phyloP scores from a whole-genome alignment of 2,888 invertebrate species.

The Mesochorus sp. region DNA sequence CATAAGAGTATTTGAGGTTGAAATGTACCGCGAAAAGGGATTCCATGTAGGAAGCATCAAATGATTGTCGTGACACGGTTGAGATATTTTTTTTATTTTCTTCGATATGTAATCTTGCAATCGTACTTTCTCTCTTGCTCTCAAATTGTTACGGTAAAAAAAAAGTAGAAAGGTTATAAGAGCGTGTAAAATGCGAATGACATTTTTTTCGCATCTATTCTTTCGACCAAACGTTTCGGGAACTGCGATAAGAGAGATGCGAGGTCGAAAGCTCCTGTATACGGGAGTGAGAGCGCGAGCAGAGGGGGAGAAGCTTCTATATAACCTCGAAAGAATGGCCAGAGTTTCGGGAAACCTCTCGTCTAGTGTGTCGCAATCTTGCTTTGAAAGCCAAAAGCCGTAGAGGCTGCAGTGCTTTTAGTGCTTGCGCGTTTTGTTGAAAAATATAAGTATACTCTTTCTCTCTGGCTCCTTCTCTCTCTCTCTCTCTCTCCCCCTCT shows the following conservation, averaged over 20 bases:
- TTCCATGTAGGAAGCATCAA: too few species aligned
- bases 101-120: too few species aligned
- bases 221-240: constrained; percentile 5
- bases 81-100: too few species aligned
- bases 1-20: too few species aligned
- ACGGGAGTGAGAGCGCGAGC: background rate
- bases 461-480: too few species aligned
- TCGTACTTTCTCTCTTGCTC: too few species aligned
- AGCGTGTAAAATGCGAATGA: background rate
- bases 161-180: background rate
- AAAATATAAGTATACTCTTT: constrained; percentile 39
- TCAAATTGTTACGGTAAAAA: background rate
- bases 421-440: constrained; percentile 66
- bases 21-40: too few species aligned
- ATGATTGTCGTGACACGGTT: too few species aligned
- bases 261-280: constrained; percentile 34
- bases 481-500: background rate
- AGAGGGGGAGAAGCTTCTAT: background rate
- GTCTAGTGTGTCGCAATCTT: constrained; percentile 55
- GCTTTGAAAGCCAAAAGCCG: constrained; percentile 68
- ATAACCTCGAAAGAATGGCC: constrained; percentile 50
- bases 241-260: constrained; percentile 19
- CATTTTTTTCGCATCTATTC: constrained; percentile 6
- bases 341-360: constrained; percentile 28
- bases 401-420: constrained; percentile 67